Evolutionary conservation across 2,888 invertebrate species (phyloP), one percentile per base, ranked within the genome.

Genomic region (Synergus gifuensis): DNA sequence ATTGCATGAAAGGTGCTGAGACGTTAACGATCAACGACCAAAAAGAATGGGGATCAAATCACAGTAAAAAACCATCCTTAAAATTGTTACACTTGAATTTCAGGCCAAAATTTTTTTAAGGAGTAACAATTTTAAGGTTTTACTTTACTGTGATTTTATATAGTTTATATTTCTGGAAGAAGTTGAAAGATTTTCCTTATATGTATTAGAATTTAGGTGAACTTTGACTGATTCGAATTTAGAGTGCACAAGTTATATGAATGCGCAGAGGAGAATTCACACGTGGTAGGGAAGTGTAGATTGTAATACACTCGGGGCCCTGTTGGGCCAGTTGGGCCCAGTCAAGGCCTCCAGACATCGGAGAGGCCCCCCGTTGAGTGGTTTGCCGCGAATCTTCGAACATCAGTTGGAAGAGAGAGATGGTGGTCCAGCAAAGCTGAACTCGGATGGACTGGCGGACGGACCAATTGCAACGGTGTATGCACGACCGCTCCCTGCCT

Each of bases 281-380:
- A 76, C 63, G 36, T 76, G 62, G 63, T 62, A 40, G 73, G 42
- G 42, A 76, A 76, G 76, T 18, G 60, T 44, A 62, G 62, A 63
- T 76, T 76, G 76, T 62, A 63, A 76, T 60, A 60, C 76, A 40
- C 67, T 44, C 28, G 28, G 69, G 76, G 73, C 40, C 76, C 82
- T 54, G 54, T n/a, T 54, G 84, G 83, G 80, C 80, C 85, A 81
- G 76, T 81, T 84, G 84, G 85, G 79, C 82, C 83, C 87, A 87
- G 86, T 87, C 89, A 88, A 89, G 90, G 90, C 87, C 89, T 87
- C 88, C 87, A 89, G 90, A 90, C 90, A 86, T 86, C 80, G 83
- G 77, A 84, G 81, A 81, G 86, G 85, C 86, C 86, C 86, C 85
- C 86, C 81, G 85, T 86, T 82, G 84, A 82, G 85, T 76, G 81